Conservation (phyloP, 2,113 vertebrate genomes). For the Opisthocomus hoazin region DNA sequence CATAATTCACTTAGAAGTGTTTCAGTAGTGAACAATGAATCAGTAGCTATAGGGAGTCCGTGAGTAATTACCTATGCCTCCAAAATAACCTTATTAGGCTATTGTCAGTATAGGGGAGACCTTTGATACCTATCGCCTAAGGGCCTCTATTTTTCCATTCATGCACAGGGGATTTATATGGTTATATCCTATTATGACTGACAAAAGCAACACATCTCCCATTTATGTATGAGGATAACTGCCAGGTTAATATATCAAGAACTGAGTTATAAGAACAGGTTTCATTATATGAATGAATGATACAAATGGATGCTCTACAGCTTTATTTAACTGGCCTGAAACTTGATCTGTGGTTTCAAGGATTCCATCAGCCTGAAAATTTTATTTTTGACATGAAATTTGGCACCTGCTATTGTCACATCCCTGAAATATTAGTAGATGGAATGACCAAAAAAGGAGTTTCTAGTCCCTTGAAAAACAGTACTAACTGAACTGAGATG, state of each 20-base stretch:
- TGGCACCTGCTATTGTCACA: neutral
- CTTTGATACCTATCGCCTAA: constrained; percentile 38
- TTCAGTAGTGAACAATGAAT: constrained; percentile 54
- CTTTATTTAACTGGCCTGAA: constrained; percentile 25
- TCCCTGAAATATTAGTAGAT: neutral
- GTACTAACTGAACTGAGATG: neutral
- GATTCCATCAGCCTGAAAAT: constrained; percentile 27
- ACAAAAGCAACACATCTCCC: constrained; percentile 55
- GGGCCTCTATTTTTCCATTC: constrained; percentile 44
- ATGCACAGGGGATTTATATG: constrained; percentile 42
- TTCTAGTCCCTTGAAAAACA: neutral
- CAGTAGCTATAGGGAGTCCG: neutral
- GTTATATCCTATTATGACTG: constrained; percentile 41
- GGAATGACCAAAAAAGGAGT: neutral
- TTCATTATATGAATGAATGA: constrained; percentile 51
- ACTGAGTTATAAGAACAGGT: constrained; percentile 35
- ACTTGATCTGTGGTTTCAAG: constrained; percentile 43
- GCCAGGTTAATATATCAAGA: constrained; percentile 40
- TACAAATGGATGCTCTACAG: constrained; percentile 44
- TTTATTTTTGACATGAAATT: constrained; percentile 27
- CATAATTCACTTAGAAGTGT: constrained; percentile 43
- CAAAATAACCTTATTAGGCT: constrained; percentile 57
- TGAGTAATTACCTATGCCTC: constrained; percentile 45
- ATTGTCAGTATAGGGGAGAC: constrained; percentile 42
- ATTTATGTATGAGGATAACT: constrained; percentile 43